These are phyloP conservation scores for Ctenodactylus gundi DNA, from an alignment of 2,113 vertebrate species.

Conservation along the genomic window DNA sequence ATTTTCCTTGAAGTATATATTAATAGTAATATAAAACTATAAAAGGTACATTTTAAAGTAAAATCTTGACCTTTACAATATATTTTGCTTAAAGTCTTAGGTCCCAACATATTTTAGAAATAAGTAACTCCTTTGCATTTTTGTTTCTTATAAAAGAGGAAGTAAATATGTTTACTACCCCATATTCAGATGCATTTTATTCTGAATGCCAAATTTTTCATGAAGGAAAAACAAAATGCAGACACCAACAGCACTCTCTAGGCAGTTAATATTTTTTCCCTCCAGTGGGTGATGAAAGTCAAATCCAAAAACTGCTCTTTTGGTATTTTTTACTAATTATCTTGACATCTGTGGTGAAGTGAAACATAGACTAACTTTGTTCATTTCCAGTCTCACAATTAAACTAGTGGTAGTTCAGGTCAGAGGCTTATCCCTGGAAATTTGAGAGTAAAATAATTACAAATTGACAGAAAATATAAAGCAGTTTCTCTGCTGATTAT, in stretches of 20 bases:
- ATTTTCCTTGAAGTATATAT: conserved; percentile 37
- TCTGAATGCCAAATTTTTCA: conserved; percentile 59
- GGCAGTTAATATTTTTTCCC: conserved; percentile 28
- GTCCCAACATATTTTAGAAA: conserved; percentile 40
- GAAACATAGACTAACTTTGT: conserved; percentile 48
- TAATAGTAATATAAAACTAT: conserved; percentile 17
- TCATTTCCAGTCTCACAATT: conserved; percentile 46
- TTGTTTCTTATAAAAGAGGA: conserved; percentile 37
- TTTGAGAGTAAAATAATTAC: conserved; percentile 55
- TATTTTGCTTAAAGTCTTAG: conserved; percentile 53
- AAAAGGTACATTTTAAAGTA: conserved; percentile 44
- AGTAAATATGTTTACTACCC: conserved; percentile 48
- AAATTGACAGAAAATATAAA: conserved; percentile 39
- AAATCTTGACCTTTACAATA: conserved; percentile 43
- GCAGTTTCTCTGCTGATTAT: conserved; percentile 23
- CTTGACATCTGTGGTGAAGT: conserved; percentile 57
- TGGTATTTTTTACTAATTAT: conserved; percentile 63
- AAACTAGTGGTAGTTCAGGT: conserved; percentile 58
- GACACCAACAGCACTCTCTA: conserved; percentile 19
- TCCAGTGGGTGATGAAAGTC: conserved; percentile 54
- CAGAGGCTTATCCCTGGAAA: conserved; percentile 54
- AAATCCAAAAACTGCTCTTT: conserved; percentile 51
- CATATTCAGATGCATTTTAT: conserved; percentile 26
- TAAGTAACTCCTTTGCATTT: conserved; percentile 21
- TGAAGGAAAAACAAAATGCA: conserved; percentile 48